Conservation (phyloP, 2,888 invertebrate genomes). For the Parthenolecanium corni region DNA sequence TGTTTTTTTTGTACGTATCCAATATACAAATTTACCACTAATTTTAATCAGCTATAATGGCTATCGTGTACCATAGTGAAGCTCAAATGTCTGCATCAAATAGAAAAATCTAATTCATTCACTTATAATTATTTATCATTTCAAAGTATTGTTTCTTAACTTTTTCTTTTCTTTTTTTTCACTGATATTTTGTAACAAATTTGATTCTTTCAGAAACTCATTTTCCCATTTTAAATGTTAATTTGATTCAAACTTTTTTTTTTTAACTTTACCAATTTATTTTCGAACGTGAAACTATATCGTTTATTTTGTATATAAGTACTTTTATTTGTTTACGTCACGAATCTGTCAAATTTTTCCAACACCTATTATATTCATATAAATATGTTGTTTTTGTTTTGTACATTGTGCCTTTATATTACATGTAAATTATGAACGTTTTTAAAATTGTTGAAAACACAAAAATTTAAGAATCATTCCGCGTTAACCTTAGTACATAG, state of each 20-base stretch:
- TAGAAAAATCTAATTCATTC: no score
- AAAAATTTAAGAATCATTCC: neutral
- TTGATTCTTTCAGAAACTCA: no score
- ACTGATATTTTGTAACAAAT: no score
- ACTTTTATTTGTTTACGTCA: neutral
- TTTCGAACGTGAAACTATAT: neutral
- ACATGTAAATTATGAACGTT: slow-evolving; percentile 2
- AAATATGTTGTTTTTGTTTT: slow-evolving; percentile 2
- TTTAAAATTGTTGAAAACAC: neutral
- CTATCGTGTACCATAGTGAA: no score
- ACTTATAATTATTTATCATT: no score
- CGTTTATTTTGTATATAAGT: slow-evolving; percentile 16
- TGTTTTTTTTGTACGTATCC: no score
- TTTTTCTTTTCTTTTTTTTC: no score
- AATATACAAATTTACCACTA: no score
- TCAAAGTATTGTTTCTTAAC: no score
- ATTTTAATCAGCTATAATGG: no score
- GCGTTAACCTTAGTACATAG: slow-evolving; percentile 12
- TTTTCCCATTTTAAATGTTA: neutral
- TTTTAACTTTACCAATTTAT: neutral
- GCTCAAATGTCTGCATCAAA: no score
- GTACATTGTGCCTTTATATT: slow-evolving; percentile 25
- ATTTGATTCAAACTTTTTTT: neutral
- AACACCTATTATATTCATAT: slow-evolving; percentile 10
- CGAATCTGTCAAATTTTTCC: slow-evolving; percentile 11